Percentiles rank a stretch among this genome's conserved stretches.
Evolutionary conservation across 2,888 invertebrate species (phyloP).

Genomic region (Luffia ferchaultella): DNA sequence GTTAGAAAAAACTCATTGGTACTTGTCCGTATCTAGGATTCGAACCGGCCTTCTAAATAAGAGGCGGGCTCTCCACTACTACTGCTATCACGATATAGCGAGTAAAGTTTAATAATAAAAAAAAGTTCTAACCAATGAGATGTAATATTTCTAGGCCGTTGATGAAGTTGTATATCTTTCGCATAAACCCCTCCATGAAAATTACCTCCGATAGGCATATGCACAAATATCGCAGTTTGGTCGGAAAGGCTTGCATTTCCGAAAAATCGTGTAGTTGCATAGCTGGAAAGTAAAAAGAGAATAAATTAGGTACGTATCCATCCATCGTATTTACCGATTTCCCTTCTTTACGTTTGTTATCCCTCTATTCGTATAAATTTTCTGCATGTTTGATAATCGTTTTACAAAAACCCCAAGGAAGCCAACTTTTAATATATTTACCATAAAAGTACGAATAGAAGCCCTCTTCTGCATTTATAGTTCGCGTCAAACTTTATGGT

Average conservation of each 20-base stretch:
- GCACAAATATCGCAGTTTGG: slow-evolving; percentile 93
- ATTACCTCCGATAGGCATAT: slow-evolving; percentile 99
- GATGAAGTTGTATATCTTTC: slow-evolving; percentile 99
- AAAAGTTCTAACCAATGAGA: slow-evolving; percentile 96
- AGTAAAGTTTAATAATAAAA: too few relatives aligned
- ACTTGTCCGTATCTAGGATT: too few relatives aligned
- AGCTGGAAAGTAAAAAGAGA: slow-evolving; percentile 53
- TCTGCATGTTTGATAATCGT: not conserved
- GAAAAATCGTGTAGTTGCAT: slow-evolving; percentile 99
- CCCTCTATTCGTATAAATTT: not conserved
- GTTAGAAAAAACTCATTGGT: too few relatives aligned
- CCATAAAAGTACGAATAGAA: too few relatives aligned
- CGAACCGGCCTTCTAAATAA: too few relatives aligned
- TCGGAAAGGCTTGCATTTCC: slow-evolving; percentile 98
- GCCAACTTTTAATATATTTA: too few relatives aligned
- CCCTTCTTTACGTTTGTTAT: not conserved
- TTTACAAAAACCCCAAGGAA: too few relatives aligned
- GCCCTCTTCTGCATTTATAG: too few relatives aligned
- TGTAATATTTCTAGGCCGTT: slow-evolving; percentile 97
- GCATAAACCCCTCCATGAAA: slow-evolving; percentile 99
- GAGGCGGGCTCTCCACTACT: too few relatives aligned
- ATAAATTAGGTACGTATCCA: not conserved
- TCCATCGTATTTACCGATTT: not conserved
- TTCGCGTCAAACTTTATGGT: too few relatives aligned
- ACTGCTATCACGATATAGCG: too few relatives aligned